Percentiles rank a stretch among this genome's conserved stretches.
phyloP scores from a whole-genome alignment of 2,888 invertebrate species.

The Lithosia quadra region DNA sequence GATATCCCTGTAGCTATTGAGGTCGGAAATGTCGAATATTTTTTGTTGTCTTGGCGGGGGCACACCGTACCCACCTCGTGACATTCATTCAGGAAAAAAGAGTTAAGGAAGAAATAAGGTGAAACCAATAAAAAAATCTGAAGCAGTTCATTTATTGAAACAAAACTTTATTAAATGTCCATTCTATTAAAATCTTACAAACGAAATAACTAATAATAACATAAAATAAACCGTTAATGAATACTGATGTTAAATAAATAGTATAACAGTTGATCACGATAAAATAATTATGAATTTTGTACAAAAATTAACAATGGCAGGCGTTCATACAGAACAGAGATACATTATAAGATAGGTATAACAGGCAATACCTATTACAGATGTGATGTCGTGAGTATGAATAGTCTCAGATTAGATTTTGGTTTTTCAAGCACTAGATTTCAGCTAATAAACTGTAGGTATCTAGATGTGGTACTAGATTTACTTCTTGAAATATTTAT shows the following conservation, averaged over 20 bases:
- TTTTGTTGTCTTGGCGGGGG: no score
- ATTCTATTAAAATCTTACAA: constrained; percentile 37
- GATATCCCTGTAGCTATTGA: neutral
- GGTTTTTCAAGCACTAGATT: no score
- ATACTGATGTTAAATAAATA: constrained; percentile 30
- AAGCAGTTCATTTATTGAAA: constrained; percentile 3
- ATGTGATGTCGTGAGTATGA: neutral
- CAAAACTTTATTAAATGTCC: constrained; percentile 8
- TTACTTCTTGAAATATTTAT: no score
- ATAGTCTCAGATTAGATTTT: neutral
- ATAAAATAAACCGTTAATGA: constrained; percentile 21
- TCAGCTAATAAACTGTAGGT: no score
- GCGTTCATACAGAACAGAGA: neutral
- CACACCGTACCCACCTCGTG: no score
- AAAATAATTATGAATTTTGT: neutral
- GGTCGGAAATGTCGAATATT: no score
- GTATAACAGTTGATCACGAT: constrained; percentile 3
- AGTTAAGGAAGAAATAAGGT: neutral
- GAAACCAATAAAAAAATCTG: neutral
- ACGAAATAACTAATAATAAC: constrained; percentile 38
- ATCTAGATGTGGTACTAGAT: no score
- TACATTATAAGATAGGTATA: no score
- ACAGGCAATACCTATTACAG: neutral
- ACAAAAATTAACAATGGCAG: neutral
- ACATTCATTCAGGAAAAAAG: neutral